Evolutionary conservation across 2,113 vertebrate species (phyloP).

Genomic region (Talpa occidentalis): DNA sequence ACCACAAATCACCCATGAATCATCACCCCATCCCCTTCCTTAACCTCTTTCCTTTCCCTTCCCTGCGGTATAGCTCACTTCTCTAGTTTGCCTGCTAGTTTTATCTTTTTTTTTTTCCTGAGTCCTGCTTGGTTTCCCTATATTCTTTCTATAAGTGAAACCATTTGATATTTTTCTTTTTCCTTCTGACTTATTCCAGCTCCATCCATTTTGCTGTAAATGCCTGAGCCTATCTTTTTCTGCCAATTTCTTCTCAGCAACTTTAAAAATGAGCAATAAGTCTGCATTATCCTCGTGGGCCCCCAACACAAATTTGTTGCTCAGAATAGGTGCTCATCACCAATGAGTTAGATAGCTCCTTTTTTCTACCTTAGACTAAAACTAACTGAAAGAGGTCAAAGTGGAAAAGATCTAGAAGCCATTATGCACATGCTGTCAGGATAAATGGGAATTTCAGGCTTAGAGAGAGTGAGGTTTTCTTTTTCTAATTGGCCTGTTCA

Average conservation of each 20-base stretch:
- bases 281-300: background rate
- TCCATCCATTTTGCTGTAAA: too few species aligned
- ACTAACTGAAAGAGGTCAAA: background rate
- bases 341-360: background rate
- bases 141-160: too few species aligned
- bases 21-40: too few species aligned
- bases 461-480: background rate
- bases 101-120: too few species aligned
- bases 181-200: too few species aligned
- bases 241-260: background rate
- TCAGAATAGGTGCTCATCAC: background rate
- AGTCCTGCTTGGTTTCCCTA: too few species aligned
- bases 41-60: too few species aligned
- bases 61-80: too few species aligned
- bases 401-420: background rate
- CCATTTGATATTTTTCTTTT: too few species aligned
- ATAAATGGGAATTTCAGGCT: background rate
- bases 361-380: background rate
- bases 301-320: background rate
- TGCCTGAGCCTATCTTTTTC: too few species aligned
- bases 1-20: too few species aligned
- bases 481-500: background rate
- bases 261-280: background rate
- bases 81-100: too few species aligned
- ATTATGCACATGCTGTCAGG: background rate